Evolutionary conservation across 2,888 invertebrate species (phyloP).

Genomic region (Barypeithes pellucidus): DNA sequence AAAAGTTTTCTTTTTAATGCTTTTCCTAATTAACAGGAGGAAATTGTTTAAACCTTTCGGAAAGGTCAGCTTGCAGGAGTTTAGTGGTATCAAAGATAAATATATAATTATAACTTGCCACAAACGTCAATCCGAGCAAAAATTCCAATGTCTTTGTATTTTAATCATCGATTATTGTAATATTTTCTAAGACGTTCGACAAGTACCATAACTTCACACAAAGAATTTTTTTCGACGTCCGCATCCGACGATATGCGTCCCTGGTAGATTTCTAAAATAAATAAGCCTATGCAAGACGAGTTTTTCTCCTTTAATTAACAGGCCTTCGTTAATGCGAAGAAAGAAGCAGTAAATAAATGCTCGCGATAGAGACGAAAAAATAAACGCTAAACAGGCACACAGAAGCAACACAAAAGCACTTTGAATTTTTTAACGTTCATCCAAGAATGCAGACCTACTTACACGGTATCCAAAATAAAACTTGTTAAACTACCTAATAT

Average conservation of each 20-base stretch:
- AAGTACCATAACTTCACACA: constrained; percentile 22
- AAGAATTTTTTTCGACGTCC: constrained; percentile 54
- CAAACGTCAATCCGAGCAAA: no score
- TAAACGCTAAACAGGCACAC: constrained; percentile 60
- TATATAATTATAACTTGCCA: no score
- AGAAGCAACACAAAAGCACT: constrained; percentile 48
- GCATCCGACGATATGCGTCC: constrained; percentile 47
- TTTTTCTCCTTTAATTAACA: constrained; percentile 66
- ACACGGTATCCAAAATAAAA: constrained; percentile 16
- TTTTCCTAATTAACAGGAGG: no score
- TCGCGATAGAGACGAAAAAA: constrained; percentile 57
- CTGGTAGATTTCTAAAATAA: constrained; percentile 64
- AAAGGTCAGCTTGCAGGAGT: no score
- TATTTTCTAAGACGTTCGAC: background rate
- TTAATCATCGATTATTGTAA: no score
- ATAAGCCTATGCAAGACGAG: constrained; percentile 62
- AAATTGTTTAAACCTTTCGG: no score
- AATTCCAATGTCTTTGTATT: no score
- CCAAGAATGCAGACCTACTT: constrained; percentile 25
- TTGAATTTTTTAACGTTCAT: constrained; percentile 20
- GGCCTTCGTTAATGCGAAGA: constrained; percentile 64
- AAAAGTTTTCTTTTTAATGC: no score
- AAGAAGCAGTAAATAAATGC: constrained; percentile 55
- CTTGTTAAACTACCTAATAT: background rate
- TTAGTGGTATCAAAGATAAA: no score